Conservation (phyloP, 2,888 invertebrate species). For the Erebia palarica region DNA sequence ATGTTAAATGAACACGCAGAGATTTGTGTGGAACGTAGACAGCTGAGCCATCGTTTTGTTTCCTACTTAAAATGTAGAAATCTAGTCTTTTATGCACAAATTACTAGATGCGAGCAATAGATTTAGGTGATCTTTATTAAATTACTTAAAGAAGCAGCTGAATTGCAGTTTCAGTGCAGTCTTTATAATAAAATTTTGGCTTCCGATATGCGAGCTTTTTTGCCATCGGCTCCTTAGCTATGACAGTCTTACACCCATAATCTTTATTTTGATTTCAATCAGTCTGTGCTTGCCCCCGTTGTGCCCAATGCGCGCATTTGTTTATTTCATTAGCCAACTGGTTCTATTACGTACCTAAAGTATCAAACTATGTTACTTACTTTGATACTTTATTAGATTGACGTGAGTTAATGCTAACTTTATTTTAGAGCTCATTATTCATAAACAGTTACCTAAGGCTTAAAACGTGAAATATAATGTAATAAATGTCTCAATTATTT, state of each 20-base stretch:
- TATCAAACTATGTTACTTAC: background rate
- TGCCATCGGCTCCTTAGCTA: too few species aligned
- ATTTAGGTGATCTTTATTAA: too few species aligned
- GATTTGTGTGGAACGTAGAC: too few species aligned
- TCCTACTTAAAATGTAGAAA: too few species aligned
- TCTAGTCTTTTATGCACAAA: too few species aligned
- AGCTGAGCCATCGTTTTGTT: too few species aligned
- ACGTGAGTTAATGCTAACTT: slow-evolving; percentile 7
- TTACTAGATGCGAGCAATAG: too few species aligned
- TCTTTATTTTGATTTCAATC: slow-evolving; percentile 61
- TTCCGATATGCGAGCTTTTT: too few species aligned
- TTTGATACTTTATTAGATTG: slow-evolving; percentile 24
- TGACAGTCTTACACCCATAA: slow-evolving; percentile 43
- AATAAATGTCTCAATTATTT: background rate
- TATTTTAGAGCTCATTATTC: slow-evolving; percentile 12
- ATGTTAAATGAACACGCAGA: too few species aligned
- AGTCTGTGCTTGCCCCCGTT: slow-evolving; percentile 43
- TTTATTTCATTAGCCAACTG: slow-evolving; percentile 37
- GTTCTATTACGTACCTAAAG: slow-evolving; percentile 27
- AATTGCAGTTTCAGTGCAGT: too few species aligned
- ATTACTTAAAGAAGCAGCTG: too few species aligned
- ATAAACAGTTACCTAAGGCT: slow-evolving; percentile 9
- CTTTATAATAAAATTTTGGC: too few species aligned
- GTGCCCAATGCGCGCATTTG: slow-evolving; percentile 32
- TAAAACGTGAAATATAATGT: background rate